Percentiles rank a stretch among this genome's conserved stretches.
phyloP scores from a whole-genome alignment of 1,140 invertebrate species.

The Euura saliciscinereae region DNA sequence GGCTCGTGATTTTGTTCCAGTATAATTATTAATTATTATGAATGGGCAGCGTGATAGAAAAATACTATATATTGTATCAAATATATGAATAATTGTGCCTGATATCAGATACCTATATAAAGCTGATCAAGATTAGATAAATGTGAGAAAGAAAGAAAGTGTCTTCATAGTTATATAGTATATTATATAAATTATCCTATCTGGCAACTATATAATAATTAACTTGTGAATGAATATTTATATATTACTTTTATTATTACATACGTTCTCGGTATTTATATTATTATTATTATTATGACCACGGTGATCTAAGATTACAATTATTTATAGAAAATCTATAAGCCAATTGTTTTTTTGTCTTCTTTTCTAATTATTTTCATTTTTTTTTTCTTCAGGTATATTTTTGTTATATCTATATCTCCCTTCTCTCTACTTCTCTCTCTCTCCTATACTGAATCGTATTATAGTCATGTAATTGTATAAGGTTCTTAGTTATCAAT shows the following conservation, averaged over 20 bases:
- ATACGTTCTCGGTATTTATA: too few species aligned
- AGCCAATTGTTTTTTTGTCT: neutral
- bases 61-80: neutral
- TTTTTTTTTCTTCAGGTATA: too few species aligned
- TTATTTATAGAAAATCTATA: neutral
- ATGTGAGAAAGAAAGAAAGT: slow-evolving; percentile 1
- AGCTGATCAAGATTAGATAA: neutral
- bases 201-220: neutral
- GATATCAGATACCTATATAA: neutral
- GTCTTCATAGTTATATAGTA: neutral
- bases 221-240: neutral
- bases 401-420: too few species aligned
- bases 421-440: too few species aligned
- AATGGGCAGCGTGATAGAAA: neutral
- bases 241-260: neutral
- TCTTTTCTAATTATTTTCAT: neutral
- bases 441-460: neutral
- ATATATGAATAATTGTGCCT: neutral
- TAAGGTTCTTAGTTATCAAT: too few species aligned
- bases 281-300: too few species aligned
- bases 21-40: neutral
- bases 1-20: neutral
- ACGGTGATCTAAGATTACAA: neutral
- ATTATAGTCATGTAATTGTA: neutral
- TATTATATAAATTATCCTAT: too few species aligned